Base-by-base conservation (phyloP, 1,140 invertebrate species). In the Epicauta chinensis region DNA sequence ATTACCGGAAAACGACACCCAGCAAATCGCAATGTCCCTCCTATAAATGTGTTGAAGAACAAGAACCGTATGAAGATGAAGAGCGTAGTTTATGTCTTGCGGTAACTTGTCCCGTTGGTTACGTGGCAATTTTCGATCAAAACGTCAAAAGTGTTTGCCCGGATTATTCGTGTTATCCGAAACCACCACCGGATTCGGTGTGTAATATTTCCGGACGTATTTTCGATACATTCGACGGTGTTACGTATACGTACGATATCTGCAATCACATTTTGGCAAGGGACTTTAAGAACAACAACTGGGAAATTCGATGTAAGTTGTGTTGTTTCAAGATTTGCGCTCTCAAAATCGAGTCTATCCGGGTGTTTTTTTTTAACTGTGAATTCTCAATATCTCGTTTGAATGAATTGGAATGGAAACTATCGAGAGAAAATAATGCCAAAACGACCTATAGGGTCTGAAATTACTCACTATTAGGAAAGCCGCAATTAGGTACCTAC, bases 191-290 rank as follows among this genome's bases (percentile, higher is more conserved):
- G 2, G 80, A 84, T 45, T 78, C 75, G 14, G 72, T 79, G 36
- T 91, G 89, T 63, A 82, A 85, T 55, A 69, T 90, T 1, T 86
- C 81, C 12, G 83, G 85, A 3, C 79, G 81, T 47, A 83, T 81
- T 2, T 82, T 91, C 59, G 82, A 77, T 44, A 91, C 87, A 0
- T 91, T 91, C 56, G 89, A 91, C 68, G 80, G 81, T 6, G 75
- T 79, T 0, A 80, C 87, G 37, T 86, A 79, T 46, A 86, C 86
- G 58, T 87, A 87, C 56, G 86, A 90, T 51, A 75, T 87, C 10
- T 92, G 89, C 64, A 81, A 86, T 70, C 87, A 91, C 66, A 78
- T 89, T 31, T 65, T 91, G 3, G 84, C 82, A 0, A 72, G 84
- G 32, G 84, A 90, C 62, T 75, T 80, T 51, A 63, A 74, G 6